These are phyloP conservation scores for Microplitis mediator DNA, from an alignment of 1,140 invertebrate genomes.

Conservation along the genomic window DNA sequence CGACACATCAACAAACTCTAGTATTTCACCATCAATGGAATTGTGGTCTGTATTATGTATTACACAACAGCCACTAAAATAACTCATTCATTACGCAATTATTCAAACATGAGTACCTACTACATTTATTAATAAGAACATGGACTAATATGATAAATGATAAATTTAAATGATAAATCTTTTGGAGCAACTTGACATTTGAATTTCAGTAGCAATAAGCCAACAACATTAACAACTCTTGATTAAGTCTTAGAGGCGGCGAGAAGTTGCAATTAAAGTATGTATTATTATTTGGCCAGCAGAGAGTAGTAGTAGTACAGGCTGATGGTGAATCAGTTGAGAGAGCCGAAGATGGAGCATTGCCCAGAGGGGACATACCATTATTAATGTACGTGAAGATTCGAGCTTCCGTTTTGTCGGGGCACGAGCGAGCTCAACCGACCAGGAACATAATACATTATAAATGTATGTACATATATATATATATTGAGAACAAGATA, in stretches of 20 bases:
- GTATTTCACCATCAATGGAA: slow-evolving; percentile 20
- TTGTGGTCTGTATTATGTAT: no score
- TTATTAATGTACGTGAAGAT: slow-evolving; percentile 62
- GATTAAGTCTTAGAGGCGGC: slow-evolving; percentile 39
- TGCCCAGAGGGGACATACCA: slow-evolving; percentile 60
- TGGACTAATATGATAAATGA: no score
- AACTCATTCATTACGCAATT: background rate
- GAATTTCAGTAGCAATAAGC: no score
- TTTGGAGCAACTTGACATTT: no score
- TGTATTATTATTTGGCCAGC: slow-evolving; percentile 43
- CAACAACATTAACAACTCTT: slow-evolving; percentile 8
- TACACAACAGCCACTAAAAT: background rate
- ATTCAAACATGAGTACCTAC: no score
- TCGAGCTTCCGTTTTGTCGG: slow-evolving; percentile 54
- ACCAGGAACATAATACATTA: background rate
- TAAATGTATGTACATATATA: background rate
- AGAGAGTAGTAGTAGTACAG: slow-evolving; percentile 42
- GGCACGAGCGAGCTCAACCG: slow-evolving; percentile 14
- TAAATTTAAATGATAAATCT: no score
- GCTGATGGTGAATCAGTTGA: slow-evolving; percentile 23
- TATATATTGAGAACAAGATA: background rate
- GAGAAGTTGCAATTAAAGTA: slow-evolving; percentile 52
- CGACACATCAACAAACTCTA: slow-evolving; percentile 53
- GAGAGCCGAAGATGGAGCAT: slow-evolving; percentile 56
- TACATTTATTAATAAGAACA: no score